These are phyloP conservation scores for Gerris buenoi DNA, from an alignment of 1,140 invertebrate species.

Conservation along the genomic window DNA sequence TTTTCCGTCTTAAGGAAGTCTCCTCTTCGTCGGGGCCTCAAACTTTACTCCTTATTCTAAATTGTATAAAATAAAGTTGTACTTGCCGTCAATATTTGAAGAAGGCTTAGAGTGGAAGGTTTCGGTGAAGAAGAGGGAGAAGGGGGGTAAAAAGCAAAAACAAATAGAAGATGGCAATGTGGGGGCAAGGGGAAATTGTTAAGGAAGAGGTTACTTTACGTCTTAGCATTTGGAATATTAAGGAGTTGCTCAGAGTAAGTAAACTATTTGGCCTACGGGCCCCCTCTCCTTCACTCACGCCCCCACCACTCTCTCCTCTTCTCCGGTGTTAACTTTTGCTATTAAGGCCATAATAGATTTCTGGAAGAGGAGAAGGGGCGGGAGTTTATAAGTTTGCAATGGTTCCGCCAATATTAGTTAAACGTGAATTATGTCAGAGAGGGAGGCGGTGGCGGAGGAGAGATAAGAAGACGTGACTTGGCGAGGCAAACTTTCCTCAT, in stretches of 20 bases:
- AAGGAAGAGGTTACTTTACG: not conserved
- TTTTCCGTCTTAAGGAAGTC: too few relatives aligned
- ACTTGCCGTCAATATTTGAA: not conserved
- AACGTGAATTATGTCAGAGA: conserved; percentile 15
- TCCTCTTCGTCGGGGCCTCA: too few relatives aligned
- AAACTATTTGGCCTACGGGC: not conserved
- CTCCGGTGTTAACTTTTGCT: conserved; percentile 17
- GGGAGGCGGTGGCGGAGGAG: not conserved
- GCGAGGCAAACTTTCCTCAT: conserved; percentile 14
- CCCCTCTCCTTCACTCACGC: not conserved
- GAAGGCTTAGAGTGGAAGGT: too few relatives aligned
- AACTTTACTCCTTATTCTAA: too few relatives aligned
- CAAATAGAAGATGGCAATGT: not conserved
- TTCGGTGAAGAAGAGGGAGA: not conserved
- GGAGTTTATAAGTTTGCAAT: conserved; percentile 18
- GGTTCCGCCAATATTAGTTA: conserved; percentile 17
- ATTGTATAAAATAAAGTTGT: too few relatives aligned
- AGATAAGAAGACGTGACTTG: conserved; percentile 15
- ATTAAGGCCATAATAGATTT: conserved; percentile 18
- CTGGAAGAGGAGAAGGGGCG: not conserved
- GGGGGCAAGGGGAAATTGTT: not conserved
- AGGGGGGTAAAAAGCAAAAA: not conserved
- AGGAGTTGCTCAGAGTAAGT: not conserved
- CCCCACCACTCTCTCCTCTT: not conserved
- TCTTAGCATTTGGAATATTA: not conserved